phyloP scores from a whole-genome alignment of 2,888 invertebrate species.

The Philonicus albiceps region DNA sequence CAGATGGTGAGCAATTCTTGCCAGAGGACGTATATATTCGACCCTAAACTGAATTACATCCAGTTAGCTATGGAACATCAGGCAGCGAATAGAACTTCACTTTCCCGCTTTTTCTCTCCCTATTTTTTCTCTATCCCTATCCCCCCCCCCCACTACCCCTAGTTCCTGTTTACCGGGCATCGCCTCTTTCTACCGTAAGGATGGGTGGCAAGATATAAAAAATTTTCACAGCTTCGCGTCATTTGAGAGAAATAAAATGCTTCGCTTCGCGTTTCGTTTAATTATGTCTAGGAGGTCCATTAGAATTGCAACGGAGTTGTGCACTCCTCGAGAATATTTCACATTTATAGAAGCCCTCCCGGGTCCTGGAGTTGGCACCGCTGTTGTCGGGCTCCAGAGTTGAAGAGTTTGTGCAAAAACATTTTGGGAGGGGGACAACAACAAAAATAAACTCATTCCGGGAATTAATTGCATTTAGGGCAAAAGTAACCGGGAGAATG shows the following conservation, averaged over 20 bases:
- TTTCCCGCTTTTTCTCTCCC: background rate
- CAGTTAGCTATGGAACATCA: constrained; percentile 13
- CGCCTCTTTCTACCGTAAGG: background rate
- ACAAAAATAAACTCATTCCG: background rate
- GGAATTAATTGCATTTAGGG: background rate
- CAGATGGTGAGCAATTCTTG: constrained; percentile 9
- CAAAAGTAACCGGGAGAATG: background rate
- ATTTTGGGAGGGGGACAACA: background rate
- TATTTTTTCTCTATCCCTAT: background rate
- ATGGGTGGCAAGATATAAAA: background rate
- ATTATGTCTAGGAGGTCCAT: constrained; percentile 6
- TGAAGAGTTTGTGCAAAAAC: background rate
- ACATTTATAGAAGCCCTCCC: background rate
- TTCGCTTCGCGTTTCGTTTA: background rate
- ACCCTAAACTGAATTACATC: background rate
- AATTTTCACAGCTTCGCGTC: constrained; percentile 1
- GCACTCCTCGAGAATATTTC: background rate
- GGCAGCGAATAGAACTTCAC: background rate
- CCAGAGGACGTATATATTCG: background rate
- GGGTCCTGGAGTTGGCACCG: background rate
- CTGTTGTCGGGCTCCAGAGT: background rate
- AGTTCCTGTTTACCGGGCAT: background rate
- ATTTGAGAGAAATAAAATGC: constrained; percentile 5
- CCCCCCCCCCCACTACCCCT: no score
- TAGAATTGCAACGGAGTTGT: background rate